A percentile compares a stretch with the other conserved stretches of the same genome.
phyloP scores from a whole-genome alignment of 1,140 invertebrate genomes.

The Capitella teleta region DNA sequence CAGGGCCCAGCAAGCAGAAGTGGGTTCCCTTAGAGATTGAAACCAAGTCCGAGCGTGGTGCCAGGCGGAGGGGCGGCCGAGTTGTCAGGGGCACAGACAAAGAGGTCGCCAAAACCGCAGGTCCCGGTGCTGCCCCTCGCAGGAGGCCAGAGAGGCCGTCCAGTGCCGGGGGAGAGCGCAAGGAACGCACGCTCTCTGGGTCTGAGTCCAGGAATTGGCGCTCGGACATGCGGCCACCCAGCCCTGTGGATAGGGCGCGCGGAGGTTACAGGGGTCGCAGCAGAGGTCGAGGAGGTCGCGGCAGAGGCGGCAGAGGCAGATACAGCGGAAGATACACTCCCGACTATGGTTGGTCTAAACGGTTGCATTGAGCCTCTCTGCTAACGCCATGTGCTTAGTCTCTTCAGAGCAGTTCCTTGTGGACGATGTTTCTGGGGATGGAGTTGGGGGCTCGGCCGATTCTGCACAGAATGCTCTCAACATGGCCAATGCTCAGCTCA shows the following conservation, averaged over 20 bases:
- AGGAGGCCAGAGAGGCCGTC: background rate
- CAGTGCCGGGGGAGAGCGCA: background rate
- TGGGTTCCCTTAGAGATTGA: conserved; percentile 37
- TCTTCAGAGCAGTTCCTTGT: conserved; percentile 1
- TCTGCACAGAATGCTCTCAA: background rate
- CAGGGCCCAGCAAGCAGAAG: conserved; percentile 19
- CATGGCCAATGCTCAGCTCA: too few species aligned
- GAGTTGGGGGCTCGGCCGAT: background rate
- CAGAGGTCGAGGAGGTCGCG: conserved; percentile 18
- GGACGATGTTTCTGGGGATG: background rate
- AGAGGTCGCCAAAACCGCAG: background rate
- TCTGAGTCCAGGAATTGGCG: conserved; percentile 4
- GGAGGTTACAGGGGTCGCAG: conserved; percentile 21
- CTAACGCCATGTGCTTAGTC: too few species aligned
- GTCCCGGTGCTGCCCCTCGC: too few species aligned
- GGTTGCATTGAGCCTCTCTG: too few species aligned
- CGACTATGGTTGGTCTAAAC: too few species aligned
- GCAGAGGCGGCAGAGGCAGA: conserved; percentile 15
- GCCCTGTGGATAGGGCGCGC: conserved; percentile 19
- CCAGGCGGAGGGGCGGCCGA: background rate
- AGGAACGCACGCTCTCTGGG: background rate
- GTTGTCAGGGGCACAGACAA: background rate
- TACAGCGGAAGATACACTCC: too few species aligned
- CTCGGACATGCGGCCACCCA: conserved; percentile 22
- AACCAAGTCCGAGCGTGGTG: conserved; percentile 17